Evolutionary conservation across 2,797 vertebrate genomes (phyloP).

Genomic region (Darevskia mixta): DNA sequence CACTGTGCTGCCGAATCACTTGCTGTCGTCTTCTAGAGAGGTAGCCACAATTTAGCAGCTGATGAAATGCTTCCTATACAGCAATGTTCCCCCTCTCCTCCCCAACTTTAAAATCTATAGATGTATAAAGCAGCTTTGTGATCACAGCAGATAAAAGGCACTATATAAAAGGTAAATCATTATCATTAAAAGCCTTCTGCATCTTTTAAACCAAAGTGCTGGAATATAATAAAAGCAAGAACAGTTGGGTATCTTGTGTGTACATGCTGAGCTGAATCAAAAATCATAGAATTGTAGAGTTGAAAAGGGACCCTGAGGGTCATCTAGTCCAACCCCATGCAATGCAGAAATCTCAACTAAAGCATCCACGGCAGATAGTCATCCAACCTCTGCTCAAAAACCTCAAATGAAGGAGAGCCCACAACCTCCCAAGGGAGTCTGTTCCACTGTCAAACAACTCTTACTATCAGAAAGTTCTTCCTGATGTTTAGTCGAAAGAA

Average conservation of each 20-base stretch:
- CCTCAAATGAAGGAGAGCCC: too few species aligned
- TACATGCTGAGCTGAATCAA: neutral
- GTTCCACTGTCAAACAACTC: too few species aligned
- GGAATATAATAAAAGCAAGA: neutral
- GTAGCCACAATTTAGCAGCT: constrained; percentile 49
- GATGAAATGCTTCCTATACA: constrained; percentile 53
- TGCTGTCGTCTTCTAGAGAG: constrained; percentile 39
- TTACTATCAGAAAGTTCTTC: too few species aligned
- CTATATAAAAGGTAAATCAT: constrained; percentile 72
- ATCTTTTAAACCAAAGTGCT: constrained; percentile 56
- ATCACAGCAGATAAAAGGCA: constrained; percentile 54
- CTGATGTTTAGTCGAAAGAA: too few species aligned
- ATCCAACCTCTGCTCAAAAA: too few species aligned
- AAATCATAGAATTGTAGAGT: too few species aligned
- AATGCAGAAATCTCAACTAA: too few species aligned
- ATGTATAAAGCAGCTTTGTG: constrained; percentile 56
- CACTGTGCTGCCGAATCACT: constrained; percentile 38
- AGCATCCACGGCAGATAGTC: too few species aligned
- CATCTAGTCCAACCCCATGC: too few species aligned
- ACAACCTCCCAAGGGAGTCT: too few species aligned
- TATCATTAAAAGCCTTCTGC: constrained; percentile 71
- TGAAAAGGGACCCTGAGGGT: too few species aligned
- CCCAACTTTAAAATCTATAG: constrained; percentile 45
- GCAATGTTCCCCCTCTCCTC: too few species aligned
- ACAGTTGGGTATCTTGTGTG: constrained; percentile 44